Conservation (phyloP, 2,113 vertebrate genomes). For the Blennius ocellaris region DNA sequence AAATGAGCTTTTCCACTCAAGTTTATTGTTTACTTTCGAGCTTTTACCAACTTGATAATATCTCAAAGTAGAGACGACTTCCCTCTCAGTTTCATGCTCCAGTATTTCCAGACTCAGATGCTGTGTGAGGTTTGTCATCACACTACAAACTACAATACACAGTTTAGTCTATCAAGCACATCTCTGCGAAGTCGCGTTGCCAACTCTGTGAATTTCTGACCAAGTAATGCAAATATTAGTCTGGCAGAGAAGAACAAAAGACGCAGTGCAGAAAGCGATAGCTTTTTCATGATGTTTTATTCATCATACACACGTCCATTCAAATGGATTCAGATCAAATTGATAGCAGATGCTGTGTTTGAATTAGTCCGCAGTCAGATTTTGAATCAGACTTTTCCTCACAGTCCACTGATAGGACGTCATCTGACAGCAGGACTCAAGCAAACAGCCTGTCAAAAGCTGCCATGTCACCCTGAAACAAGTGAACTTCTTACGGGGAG, state of each 20-base stretch:
- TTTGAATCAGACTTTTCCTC: constrained; percentile 22
- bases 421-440: constrained; percentile 36
- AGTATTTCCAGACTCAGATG: background rate
- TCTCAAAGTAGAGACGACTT: too few relatives aligned
- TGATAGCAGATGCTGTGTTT: constrained; percentile 24
- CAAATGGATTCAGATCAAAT: background rate
- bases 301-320: background rate
- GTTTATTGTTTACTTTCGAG: too few relatives aligned
- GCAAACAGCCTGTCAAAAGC: constrained; percentile 52
- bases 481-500: constrained; percentile 44
- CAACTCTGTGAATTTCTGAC: constrained; percentile 18
- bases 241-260: constrained; percentile 21
- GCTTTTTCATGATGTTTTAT: constrained; percentile 16
- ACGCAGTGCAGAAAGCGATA: constrained; percentile 10
- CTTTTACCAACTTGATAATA: too few relatives aligned
- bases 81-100: too few relatives aligned
- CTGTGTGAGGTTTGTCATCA: background rate
- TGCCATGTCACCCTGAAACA: constrained; percentile 18
- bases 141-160: constrained; percentile 1
- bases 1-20: too few relatives aligned
- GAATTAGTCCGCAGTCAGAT: constrained; percentile 18
- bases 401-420: background rate
- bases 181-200: background rate
- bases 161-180: constrained; percentile 16
- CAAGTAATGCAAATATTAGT: constrained; percentile 28